Evolutionary conservation across 2,113 vertebrate genomes (phyloP), one percentile per base, ranked within the genome.

Genomic region (Zootoca vivipara): DNA sequence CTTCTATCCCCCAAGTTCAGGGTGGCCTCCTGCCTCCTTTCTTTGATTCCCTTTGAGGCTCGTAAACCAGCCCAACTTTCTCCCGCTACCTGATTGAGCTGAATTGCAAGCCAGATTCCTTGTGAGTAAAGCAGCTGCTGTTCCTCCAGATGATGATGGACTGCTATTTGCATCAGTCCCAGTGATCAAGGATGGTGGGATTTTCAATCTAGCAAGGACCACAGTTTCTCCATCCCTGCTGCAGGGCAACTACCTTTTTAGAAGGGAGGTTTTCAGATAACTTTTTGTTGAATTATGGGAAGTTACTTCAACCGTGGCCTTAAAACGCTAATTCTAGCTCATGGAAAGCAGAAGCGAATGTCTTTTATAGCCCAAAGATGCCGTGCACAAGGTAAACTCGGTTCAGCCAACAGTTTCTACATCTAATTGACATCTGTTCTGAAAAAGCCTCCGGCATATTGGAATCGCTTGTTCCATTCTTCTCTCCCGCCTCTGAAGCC

Each of bases 361-460:
- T 62, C 7, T 65, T 72, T 64, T 88, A 82, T 87, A 90, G 85
- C 89, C 86, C 90, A 89, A 90, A 83, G 85, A 94, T 94, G 16
- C 89, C 65, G 90, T 46, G 4, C 62, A 70, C 92, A 94, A 94
- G 82, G 93, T 94, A 95, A 87, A 92, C 35, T 83, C 73, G 87
- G 40, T 5, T 84, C 74, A 94, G 87, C 87, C 90, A 91, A 94
- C 69, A 83, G 93, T 95, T 92, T 95, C 90, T 84, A 83, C 90
- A 85, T 81, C n/a, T 90, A 87, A 85, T 73, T 93, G 87, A 86
- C 90, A 94, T 94, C 89, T 95, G 85, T 95, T 95, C 85, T 90
- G 67, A 83, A 78, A 72, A 93, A 93, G 88, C 89, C 75, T 93
- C 91, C 82, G 93, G 78, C 93, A 91, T 73, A 13, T 7, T 91